These are phyloP conservation scores for Gryon sp. DNA, from an alignment of 1,140 invertebrate genomes.

Conservation along the genomic window DNA sequence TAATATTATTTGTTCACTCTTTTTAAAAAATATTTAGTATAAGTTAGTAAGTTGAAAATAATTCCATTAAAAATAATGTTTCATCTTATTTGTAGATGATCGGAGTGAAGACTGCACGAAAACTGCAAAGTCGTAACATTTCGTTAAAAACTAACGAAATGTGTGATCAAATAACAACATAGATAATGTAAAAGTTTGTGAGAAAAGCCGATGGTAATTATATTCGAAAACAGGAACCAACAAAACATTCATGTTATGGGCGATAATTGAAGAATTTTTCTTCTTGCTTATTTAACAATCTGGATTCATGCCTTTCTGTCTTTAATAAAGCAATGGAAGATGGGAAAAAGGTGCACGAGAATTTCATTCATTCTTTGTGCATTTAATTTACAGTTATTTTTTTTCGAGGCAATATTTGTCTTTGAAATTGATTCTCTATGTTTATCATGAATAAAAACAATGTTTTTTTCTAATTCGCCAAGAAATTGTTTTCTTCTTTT, in stretches of 20 bases:
- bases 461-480: constrained; percentile 29
- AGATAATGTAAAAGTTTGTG: constrained; percentile 37
- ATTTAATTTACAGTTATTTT: constrained; percentile 62
- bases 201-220: constrained; percentile 61
- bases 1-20: not conserved
- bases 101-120: constrained; percentile 74
- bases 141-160: constrained; percentile 63
- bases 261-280: constrained; percentile 16
- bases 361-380: constrained; percentile 49
- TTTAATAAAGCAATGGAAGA: constrained; percentile 67
- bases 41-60: too few species aligned
- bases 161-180: constrained; percentile 46
- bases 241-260: constrained; percentile 4
- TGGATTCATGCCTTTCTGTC: constrained; percentile 18
- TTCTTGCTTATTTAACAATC: constrained; percentile 29
- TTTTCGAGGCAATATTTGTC: constrained; percentile 61
- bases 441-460: constrained; percentile 69
- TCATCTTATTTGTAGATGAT: constrained; percentile 66
- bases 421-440: constrained; percentile 65
- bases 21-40: constrained; percentile 2
- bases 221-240: constrained; percentile 27
- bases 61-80: too few species aligned
- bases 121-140: constrained; percentile 66
- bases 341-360: constrained; percentile 71
- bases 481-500: constrained; percentile 11